phyloP scores from a whole-genome alignment of 2,888 invertebrate genomes.

The Listrodromus nycthemerus region DNA sequence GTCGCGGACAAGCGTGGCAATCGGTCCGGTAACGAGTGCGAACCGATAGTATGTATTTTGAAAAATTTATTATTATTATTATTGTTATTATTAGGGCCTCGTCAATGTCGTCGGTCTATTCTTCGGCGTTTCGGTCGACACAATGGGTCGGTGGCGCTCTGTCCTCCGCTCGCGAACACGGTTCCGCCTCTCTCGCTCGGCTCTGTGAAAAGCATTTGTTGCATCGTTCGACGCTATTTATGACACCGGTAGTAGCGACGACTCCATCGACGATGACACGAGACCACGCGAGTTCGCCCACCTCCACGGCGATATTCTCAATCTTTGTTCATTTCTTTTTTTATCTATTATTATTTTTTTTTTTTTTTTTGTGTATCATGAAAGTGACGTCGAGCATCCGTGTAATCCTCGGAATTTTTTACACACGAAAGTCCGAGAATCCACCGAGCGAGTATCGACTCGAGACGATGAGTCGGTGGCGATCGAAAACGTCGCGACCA shows the following conservation, averaged over 20 bases:
- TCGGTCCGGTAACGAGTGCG: slow-evolving; percentile 50
- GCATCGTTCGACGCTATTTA: slow-evolving; percentile 62
- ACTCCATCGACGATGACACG: slow-evolving; percentile 33
- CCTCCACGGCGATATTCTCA: not conserved
- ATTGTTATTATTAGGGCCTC: slow-evolving; percentile 49
- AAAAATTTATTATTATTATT: no score
- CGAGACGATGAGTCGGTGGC: no score
- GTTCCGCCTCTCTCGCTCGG: not conserved
- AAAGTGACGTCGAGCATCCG: no score
- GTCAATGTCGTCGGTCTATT: slow-evolving; percentile 59
- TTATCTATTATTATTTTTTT: not conserved
- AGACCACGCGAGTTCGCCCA: slow-evolving; percentile 27
- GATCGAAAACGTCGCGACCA: no score
- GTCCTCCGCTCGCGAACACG: not conserved
- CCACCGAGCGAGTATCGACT: no score
- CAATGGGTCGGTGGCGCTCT: slow-evolving; percentile 55
- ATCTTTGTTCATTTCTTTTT: not conserved
- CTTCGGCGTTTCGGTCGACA: slow-evolving; percentile 51
- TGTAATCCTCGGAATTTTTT: no score
- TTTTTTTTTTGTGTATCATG: no score
- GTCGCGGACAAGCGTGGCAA: slow-evolving; percentile 14
- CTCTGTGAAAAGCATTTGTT: slow-evolving; percentile 47
- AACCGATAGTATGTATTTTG: slow-evolving; percentile 48
- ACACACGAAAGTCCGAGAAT: no score
- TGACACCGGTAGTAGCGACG: slow-evolving; percentile 41